Conservation (phyloP, 2,888 invertebrate genomes). For the Machimus atricapillus region DNA sequence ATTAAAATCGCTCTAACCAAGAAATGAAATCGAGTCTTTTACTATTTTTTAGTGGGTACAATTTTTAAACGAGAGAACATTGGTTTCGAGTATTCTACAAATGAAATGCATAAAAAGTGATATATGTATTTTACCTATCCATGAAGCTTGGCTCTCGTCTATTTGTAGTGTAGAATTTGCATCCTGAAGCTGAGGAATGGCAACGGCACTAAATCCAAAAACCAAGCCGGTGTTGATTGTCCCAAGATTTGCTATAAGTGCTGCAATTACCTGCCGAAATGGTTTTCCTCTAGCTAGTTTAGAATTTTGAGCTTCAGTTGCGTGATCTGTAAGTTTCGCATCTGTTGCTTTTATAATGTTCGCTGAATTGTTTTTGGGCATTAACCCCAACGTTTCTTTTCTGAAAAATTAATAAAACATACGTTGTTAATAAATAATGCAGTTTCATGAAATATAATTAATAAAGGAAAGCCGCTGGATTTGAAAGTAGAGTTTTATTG, state of each 20-base stretch:
- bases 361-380: not conserved
- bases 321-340: not conserved
- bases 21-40: too few species aligned
- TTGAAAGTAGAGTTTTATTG: not conserved
- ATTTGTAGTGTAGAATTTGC: slow-evolving; percentile 65
- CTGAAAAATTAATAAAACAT: not conserved
- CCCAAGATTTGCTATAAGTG: slow-evolving; percentile 71
- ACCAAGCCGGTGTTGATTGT: slow-evolving; percentile 76
- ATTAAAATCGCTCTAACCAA: too few species aligned
- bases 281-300: slow-evolving; percentile 61
- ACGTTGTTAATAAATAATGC: not conserved
- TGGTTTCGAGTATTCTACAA: too few species aligned
- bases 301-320: not conserved
- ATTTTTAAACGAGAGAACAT: too few species aligned
- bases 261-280: slow-evolving; percentile 68
- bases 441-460: not conserved
- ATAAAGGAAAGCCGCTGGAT: not conserved
- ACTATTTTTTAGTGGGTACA: too few species aligned
- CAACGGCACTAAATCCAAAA: slow-evolving; percentile 74
- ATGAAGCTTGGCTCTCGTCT: slow-evolving; percentile 68
- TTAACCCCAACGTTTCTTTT: not conserved
- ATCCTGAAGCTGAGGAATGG: slow-evolving; percentile 68
- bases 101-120: not conserved
- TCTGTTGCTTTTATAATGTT: not conserved
- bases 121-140: slow-evolving; percentile 68